Evolutionary conservation across 2,888 invertebrate genomes (phyloP).

Genomic region (Drosophila melanosoma): DNA sequence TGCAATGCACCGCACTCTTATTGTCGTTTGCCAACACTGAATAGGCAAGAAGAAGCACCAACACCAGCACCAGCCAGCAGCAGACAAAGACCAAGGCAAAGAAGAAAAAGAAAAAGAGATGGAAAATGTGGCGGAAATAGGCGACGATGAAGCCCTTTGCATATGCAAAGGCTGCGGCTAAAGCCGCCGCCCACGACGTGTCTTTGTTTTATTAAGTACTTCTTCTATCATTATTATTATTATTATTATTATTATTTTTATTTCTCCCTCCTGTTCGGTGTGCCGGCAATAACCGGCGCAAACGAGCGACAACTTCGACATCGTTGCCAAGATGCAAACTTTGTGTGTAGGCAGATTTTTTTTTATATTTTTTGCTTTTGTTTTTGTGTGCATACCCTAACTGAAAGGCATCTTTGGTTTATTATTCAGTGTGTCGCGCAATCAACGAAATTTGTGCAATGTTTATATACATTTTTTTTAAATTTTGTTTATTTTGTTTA

Average conservation of each 20-base stretch:
- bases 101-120: not conserved
- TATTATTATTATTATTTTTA: conserved; percentile 30
- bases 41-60: conserved; percentile 26
- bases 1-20: conserved; percentile 50
- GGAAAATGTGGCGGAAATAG: conserved; percentile 6
- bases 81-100: conserved; percentile 6
- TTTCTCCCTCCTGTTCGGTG: conserved; percentile 8
- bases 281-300: conserved; percentile 17
- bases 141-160: conserved; percentile 33
- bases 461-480: not conserved
- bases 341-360: conserved; percentile 52
- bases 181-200: conserved; percentile 59
- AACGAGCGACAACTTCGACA: conserved; percentile 16
- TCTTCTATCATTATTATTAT: conserved; percentile 50
- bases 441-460: not conserved
- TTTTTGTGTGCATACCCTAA: conserved; percentile 4
- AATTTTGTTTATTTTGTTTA: not conserved
- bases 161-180: conserved; percentile 61
- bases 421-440: not conserved
- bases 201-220: conserved; percentile 79
- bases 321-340: conserved; percentile 62
- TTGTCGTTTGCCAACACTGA: conserved; percentile 63
- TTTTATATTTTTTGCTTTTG: conserved; percentile 1
- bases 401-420: not conserved
- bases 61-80: conserved; percentile 1